Conservation (phyloP, 2,888 invertebrate genomes). For the Heliconius sara region DNA sequence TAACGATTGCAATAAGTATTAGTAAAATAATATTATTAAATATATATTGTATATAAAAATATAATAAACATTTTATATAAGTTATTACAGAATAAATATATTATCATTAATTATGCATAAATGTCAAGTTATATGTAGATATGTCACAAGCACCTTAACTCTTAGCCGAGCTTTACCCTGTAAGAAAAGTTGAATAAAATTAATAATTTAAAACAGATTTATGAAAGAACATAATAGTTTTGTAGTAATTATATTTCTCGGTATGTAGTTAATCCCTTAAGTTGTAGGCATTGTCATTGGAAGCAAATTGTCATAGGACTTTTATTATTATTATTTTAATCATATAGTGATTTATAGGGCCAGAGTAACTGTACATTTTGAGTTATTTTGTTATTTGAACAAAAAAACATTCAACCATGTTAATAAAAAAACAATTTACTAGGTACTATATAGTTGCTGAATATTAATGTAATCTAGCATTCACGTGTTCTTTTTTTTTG, state of each 20-base stretch:
- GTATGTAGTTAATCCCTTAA: not conserved
- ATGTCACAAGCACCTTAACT: slow-evolving; percentile 24
- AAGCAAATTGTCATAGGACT: not conserved
- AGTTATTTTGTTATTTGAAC: not conserved
- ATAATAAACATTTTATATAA: not conserved
- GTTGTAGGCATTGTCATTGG: not conserved
- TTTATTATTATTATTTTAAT: not conserved
- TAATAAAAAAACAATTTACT: not conserved
- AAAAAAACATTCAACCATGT: not conserved
- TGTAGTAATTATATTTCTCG: not conserved
- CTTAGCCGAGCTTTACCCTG: slow-evolving; percentile 43
- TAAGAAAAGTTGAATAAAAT: slow-evolving; percentile 36
- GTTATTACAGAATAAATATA: slow-evolving; percentile 3
- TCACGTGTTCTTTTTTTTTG: not conserved
- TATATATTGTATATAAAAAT: not conserved
- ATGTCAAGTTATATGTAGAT: slow-evolving; percentile 31
- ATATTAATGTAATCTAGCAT: not conserved
- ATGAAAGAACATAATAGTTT: not conserved
- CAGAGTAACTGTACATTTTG: not conserved
- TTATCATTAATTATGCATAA: not conserved
- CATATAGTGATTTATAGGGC: not conserved
- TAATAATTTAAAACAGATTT: slow-evolving; percentile 9
- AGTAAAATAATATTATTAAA: not conserved
- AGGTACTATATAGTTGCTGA: not conserved
- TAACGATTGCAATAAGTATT: not conserved